These are phyloP conservation scores for Anniella stebbinsi DNA, from an alignment of 2,797 vertebrate species.

Conservation along the genomic window DNA sequence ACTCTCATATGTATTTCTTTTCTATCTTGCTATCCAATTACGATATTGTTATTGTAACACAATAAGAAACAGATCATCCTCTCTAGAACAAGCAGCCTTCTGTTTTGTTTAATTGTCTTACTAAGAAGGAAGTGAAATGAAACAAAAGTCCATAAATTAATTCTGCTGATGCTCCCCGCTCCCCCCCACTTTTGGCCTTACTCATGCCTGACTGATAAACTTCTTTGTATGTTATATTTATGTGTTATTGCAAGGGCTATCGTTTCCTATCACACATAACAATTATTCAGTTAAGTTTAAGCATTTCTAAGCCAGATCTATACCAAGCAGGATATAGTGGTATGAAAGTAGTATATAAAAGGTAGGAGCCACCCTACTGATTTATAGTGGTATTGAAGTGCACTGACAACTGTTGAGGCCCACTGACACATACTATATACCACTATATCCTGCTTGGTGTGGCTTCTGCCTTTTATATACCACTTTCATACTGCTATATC, in stretches of 20 bases:
- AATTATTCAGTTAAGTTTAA: neutral
- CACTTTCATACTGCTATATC: no score
- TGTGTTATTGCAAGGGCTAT: neutral
- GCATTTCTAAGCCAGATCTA: no score
- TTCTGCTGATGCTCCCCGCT: slow-evolving; percentile 2
- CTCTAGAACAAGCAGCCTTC: neutral
- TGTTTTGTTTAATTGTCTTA: slow-evolving; percentile 18
- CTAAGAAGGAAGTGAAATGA: slow-evolving; percentile 8
- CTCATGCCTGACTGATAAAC: neutral
- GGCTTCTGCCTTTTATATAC: no score
- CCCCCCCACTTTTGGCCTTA: neutral
- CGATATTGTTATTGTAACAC: slow-evolving; percentile 3
- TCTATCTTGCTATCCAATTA: slow-evolving; percentile 27
- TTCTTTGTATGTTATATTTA: neutral
- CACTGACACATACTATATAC: no score
- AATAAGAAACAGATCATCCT: slow-evolving; percentile 25
- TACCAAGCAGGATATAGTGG: no score
- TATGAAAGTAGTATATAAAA: no score
- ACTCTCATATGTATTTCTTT: neutral
- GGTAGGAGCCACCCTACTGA: no score
- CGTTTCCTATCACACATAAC: neutral
- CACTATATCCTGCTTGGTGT: no score
- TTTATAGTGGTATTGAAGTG: no score
- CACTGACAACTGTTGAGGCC: no score
- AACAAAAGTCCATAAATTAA: neutral